Conservation (phyloP, 2,797 vertebrate genomes). For the Chromis chromis region DNA sequence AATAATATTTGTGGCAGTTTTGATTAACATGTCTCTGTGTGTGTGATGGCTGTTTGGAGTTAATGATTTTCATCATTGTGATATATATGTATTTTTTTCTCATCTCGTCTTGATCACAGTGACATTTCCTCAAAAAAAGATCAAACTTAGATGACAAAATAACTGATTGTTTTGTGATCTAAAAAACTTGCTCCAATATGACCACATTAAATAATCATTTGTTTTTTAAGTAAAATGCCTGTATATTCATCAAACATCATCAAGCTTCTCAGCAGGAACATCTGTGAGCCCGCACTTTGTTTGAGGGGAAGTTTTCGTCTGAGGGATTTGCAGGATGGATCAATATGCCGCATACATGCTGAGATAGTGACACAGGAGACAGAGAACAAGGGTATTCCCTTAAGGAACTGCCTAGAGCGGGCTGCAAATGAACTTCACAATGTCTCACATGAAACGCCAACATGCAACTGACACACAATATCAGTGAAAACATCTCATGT, state of each 20-base stretch:
- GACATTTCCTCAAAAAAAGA: too few species aligned
- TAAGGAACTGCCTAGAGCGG: constrained; percentile 48
- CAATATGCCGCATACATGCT: constrained; percentile 59
- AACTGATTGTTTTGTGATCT: not conserved
- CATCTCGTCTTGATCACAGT: not conserved
- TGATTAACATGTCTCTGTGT: not conserved
- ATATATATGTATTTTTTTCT: not conserved
- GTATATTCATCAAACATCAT: not conserved
- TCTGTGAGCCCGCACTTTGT: constrained; percentile 42
- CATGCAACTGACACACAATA: constrained; percentile 37
- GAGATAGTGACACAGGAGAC: constrained; percentile 48
- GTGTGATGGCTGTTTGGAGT: not conserved
- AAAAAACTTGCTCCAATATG: not conserved
- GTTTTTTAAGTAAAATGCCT: not conserved
- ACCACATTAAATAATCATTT: not conserved
- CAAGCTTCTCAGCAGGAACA: constrained; percentile 28
- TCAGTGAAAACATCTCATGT: constrained; percentile 42
- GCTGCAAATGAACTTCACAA: constrained; percentile 65
- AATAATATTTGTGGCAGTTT: not conserved
- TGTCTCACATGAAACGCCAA: constrained; percentile 58
- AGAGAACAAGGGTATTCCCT: constrained; percentile 60
- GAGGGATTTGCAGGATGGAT: constrained; percentile 60
- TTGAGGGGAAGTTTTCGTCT: constrained; percentile 44
- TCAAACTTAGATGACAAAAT: not conserved
- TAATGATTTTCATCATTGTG: not conserved